Evolutionary conservation across 2,797 vertebrate genomes (phyloP).

Genomic region (Telmatherina bonti): DNA sequence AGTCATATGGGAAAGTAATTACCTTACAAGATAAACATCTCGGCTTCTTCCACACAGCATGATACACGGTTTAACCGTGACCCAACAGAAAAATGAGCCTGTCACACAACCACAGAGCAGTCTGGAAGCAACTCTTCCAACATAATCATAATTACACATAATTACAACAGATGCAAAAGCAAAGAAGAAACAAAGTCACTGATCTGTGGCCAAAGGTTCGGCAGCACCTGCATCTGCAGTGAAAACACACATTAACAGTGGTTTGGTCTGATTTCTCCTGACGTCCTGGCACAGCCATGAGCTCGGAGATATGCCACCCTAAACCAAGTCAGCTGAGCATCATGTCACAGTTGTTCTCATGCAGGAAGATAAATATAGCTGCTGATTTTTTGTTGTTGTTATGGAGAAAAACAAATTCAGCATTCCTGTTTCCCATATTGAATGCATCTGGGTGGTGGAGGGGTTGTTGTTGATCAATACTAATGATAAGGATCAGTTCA

Average conservation of each 20-base stretch:
- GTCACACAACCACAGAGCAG: slow-evolving; percentile 2
- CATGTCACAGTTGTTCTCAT: slow-evolving; percentile 56
- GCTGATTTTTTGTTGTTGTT: slow-evolving; percentile 1
- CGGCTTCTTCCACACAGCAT: background rate
- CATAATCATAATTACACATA: background rate
- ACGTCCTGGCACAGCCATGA: background rate
- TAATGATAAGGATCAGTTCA: background rate
- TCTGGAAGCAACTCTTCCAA: slow-evolving; percentile 1
- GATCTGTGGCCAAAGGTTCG: slow-evolving; percentile 11
- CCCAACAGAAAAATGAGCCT: background rate
- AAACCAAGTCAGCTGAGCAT: slow-evolving; percentile 67
- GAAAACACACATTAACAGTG: background rate
- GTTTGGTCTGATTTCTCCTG: background rate
- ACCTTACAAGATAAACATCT: background rate
- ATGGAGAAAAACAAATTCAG: slow-evolving; percentile 7
- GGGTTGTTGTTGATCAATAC: background rate
- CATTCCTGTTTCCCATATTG: background rate
- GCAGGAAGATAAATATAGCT: slow-evolving; percentile 44
- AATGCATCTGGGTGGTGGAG: background rate
- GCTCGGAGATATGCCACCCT: slow-evolving; percentile 26
- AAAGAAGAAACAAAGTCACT: slow-evolving; percentile 1
- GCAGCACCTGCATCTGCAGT: slow-evolving; percentile 10
- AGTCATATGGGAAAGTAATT: background rate
- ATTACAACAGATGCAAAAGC: slow-evolving; percentile 5
- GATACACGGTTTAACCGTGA: background rate